A percentile compares a stretch with the other conserved stretches of the same genome.
phyloP scores from a whole-genome alignment of 2,888 invertebrate species.

The Branchellion lobata region DNA sequence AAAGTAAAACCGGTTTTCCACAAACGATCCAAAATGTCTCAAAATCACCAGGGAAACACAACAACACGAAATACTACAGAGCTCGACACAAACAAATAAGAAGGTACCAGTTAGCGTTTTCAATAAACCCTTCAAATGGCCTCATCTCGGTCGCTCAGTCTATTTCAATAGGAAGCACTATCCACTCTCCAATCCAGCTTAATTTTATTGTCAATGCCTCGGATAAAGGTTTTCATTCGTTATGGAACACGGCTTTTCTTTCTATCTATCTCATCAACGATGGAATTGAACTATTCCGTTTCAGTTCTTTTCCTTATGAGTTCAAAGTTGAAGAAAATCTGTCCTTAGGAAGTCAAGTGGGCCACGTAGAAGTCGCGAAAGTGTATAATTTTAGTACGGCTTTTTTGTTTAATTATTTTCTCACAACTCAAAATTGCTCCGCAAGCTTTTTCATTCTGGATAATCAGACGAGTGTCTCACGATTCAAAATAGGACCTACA shows the following conservation, averaged over 20 bases:
- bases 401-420: not conserved
- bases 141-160: not conserved
- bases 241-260: not conserved
- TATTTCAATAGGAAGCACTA: not conserved
- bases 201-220: slow-evolving; percentile 17
- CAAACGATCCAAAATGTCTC: not conserved
- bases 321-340: slow-evolving; percentile 7
- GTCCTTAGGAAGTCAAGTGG: slow-evolving; percentile 1
- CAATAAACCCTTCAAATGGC: slow-evolving; percentile 12
- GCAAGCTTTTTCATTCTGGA: not conserved
- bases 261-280: not conserved
- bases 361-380: not conserved
- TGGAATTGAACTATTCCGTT: not conserved
- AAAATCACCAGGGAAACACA: not conserved
- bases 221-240: slow-evolving; percentile 1
- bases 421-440: not conserved
- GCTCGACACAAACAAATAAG: not conserved
- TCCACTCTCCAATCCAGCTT: not conserved
- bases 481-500: not conserved
- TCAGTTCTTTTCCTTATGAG: not conserved
- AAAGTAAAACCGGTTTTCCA: not conserved
- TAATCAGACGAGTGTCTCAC: not conserved
- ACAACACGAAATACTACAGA: not conserved
- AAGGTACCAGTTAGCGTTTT: not conserved
- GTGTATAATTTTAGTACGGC: not conserved